Evolutionary conservation across 2,797 vertebrate species (phyloP), one percentile per base, ranked within the genome.

Genomic region (Fistularia tabacaria): DNA sequence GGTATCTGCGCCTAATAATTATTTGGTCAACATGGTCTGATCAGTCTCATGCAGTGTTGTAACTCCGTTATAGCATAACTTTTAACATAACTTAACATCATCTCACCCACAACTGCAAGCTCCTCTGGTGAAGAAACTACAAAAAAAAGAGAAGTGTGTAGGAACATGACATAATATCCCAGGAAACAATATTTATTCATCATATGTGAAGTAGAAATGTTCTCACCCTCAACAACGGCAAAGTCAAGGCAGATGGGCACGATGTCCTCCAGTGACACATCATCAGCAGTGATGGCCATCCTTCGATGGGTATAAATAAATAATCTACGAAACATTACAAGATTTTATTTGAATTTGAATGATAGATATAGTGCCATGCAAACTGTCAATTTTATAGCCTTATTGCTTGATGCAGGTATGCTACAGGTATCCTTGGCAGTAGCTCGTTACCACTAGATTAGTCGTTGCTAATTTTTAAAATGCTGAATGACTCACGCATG

Each of bases 271-370:
- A 98, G 85, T n/a, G 89, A 90, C 51, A 99, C 90, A n/a, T 98
- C 95, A 5, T 94, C 93, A 9, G 92, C 94, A 0, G 93, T 85
- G 41, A 98, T 93, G 39, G 97, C 95, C 96, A 98, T 98, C 74
- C 97, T 89, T 72, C 92, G 91, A 79, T 97, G 95, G 0, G 73
- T 90, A 66, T 93, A 98, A 46, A 98, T 62, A 6, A 97, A 93
- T 71, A 98, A 80, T 76, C 97, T 98, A 67, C 53, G 71, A 69
- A 57, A 25, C 2, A 25, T 25, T 2, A 25, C 25, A 25, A 25
- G 25, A 5, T 25, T 25, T 25, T 25, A 25, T 25, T 25, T 5
- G 5, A 25, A 25, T 25, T 25, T 25, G 25, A 25, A 25, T 5
- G 25, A 25, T 25, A 25, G 25, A 25, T 25, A 25, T 25, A 25